Evolutionary conservation across 2,797 vertebrate genomes (phyloP), one percentile per base, ranked within the genome.

Genomic region (Morelia viridis): DNA sequence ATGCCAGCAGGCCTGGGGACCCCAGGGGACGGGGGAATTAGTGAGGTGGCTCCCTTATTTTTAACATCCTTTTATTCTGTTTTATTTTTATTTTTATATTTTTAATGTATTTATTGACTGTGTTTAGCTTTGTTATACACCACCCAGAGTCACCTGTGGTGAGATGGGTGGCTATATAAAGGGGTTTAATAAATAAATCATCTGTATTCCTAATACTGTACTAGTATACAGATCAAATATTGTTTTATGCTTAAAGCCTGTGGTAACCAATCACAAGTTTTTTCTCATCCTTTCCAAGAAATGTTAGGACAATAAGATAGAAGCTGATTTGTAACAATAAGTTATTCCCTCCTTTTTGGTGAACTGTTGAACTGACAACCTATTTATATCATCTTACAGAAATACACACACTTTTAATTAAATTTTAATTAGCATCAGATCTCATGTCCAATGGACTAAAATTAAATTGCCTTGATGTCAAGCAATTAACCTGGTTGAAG

Each of bases 401-500:
- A 5, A 2, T 31, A 83, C 0, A 1, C 2, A 31, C 91, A 92
- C 1, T 1, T 92, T 62, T 65, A 89, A 80, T 68, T 92, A n/a
- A 90, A 84, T 0, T 62, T 90, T 85, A 58, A 92, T 92, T 91
- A 84, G 11, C 85, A 84, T 4, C 26, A 92, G 35, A 35, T 88
- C 91, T 86, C n/a, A 19, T 71, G 88, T 87, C 8, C 65, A 91
- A 86, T 46, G 50, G 22, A 2, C 58, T 89, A 86, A 65, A 85
- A 87, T 35, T 68, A 87, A 58, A 90, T 50, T 26, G 15, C 64
- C 89, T 92, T 35, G 1, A 53, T 86, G 88, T 1, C 31, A 11
- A 92, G 90, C 26, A 92, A 85, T 91, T 85, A 93, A 91, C 0
- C 13, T 8, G 2, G 9, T 58, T 80, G 35, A 65, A 92, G 92